These are phyloP conservation scores for Teleopsis dalmanni DNA, from an alignment of 1,140 invertebrate species.

Conservation along the genomic window DNA sequence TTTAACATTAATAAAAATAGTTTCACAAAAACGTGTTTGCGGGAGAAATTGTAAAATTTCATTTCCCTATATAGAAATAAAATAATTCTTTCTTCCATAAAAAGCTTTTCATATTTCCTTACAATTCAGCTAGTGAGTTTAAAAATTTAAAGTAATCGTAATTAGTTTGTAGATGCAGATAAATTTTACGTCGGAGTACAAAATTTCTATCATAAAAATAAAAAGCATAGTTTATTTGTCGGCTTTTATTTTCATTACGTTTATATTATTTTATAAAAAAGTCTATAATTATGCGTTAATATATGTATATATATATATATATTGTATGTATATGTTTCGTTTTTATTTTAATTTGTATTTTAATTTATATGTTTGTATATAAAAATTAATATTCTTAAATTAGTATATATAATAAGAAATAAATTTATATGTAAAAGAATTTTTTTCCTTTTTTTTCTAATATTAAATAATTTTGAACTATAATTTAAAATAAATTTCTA, in stretches of 20 bases:
- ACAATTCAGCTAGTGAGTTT: not conserved
- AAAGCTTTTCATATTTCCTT: not conserved
- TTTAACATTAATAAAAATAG: too few relatives aligned
- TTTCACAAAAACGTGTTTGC: too few relatives aligned
- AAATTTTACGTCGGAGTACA: too few relatives aligned
- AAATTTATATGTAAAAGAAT: constrained; percentile 4
- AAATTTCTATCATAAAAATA: too few relatives aligned
- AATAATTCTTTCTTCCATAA: not conserved
- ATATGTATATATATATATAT: not conserved
- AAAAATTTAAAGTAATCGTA: constrained; percentile 2
- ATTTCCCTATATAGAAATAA: too few relatives aligned
- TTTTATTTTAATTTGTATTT: not conserved
- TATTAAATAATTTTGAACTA: not conserved
- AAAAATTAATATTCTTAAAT: constrained; percentile 3
- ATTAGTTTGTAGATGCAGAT: too few relatives aligned
- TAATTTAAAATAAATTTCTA: too few relatives aligned
- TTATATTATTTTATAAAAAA: too few relatives aligned
- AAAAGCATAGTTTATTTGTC: constrained; percentile 2
- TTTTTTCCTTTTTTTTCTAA: not conserved
- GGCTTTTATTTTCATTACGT: constrained; percentile 3
- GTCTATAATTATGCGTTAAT: constrained; percentile 8
- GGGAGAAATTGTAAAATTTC: too few relatives aligned
- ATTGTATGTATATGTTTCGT: not conserved
- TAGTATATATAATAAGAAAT: constrained; percentile 1
- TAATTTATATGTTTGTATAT: not conserved